These are phyloP conservation scores for Turnix velox DNA, from an alignment of 2,113 vertebrate species.

Conservation along the genomic window DNA sequence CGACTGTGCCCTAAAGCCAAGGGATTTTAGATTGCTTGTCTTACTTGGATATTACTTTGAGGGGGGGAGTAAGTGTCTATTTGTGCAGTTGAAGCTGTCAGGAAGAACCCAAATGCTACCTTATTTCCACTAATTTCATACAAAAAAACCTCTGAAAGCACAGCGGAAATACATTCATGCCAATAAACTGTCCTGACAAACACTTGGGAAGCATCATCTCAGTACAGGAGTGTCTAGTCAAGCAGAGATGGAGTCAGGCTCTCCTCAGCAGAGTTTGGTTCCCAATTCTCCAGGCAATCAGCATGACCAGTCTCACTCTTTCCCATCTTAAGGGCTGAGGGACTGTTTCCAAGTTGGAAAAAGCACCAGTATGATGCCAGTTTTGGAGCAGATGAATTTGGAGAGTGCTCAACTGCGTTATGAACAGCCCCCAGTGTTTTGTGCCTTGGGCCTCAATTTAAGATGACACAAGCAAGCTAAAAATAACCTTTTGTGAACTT, in stretches of 20 bases:
- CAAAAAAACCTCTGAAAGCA: not conserved
- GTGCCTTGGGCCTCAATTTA: not conserved
- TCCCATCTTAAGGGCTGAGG: not conserved
- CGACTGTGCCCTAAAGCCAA: not conserved
- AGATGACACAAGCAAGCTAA: not conserved
- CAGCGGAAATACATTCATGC: not conserved
- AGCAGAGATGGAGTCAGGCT: not conserved
- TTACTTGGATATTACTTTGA: not conserved
- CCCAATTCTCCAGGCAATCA: not conserved
- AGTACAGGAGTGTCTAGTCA: not conserved
- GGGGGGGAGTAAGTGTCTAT: not conserved
- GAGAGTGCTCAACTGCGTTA: not conserved
- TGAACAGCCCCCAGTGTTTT: not conserved
- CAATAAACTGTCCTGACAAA: not conserved
- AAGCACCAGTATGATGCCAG: accelerated
- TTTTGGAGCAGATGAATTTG: not conserved
- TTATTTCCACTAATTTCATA: not conserved
- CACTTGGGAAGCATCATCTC: not conserved
- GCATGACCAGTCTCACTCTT: not conserved
- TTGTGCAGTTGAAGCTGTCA: not conserved
- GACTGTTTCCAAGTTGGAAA: not conserved
- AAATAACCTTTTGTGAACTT: not conserved
- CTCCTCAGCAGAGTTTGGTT: not conserved
- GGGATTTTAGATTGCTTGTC: not conserved
- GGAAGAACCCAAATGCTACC: not conserved